phyloP scores from a whole-genome alignment of 2,797 vertebrate species.

The Spizella passerina region DNA sequence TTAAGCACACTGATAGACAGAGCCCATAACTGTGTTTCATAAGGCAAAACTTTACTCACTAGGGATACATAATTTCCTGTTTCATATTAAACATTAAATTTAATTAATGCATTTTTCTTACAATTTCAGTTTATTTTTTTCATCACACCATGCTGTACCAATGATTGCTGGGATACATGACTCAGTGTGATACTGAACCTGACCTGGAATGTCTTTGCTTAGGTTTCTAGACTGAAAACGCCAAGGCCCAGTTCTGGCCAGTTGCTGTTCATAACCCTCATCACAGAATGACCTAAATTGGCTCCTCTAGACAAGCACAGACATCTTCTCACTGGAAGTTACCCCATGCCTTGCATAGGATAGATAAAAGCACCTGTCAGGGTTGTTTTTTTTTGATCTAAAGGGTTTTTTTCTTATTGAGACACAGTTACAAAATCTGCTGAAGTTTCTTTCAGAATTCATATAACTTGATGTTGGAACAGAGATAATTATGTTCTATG shows the following conservation, averaged over 20 bases:
- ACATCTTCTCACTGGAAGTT: not conserved
- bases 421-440: not conserved
- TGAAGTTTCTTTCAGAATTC: not conserved
- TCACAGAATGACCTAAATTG: rapidly evolving
- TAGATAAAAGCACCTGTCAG: not conserved
- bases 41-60: not conserved
- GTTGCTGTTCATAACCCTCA: not conserved
- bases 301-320: not conserved
- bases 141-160: not conserved
- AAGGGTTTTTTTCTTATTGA: not conserved
- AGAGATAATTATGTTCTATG: not conserved
- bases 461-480: not conserved
- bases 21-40: not conserved
- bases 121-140: not conserved
- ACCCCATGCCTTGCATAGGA: not conserved
- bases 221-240: not conserved
- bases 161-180: not conserved
- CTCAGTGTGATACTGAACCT: not conserved
- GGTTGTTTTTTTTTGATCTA: not conserved
- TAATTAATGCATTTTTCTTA: not conserved
- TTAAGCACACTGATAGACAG: not conserved
- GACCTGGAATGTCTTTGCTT: not conserved
- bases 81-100: not conserved
- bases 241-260: not conserved
- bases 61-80: not conserved